Base-by-base conservation (phyloP, 2,888 invertebrate genomes). In the Aradus depressus region DNA sequence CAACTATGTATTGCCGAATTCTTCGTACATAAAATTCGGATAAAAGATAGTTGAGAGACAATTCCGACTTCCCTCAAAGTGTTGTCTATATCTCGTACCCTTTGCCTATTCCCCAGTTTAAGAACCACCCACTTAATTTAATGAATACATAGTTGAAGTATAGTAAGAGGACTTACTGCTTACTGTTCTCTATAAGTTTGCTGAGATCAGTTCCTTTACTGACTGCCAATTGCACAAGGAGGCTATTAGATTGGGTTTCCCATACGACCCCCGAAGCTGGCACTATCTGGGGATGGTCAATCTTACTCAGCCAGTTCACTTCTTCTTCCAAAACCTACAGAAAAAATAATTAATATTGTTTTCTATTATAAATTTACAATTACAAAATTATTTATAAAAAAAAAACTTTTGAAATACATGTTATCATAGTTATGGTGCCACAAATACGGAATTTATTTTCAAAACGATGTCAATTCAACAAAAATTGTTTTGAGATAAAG, bases 171-270 rank as follows among this genome's bases (percentile, higher is more conserved):
- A 48, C 51, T 47, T 58, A 62, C 63, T 64, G 65, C 32, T 70
- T 67, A 49, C 73, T 72, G 22, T 68, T 68, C 26, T 70, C 66
- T 21, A 79, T 74, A 1, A 79, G 64, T 50, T 73, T 69, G 10
- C 69, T 66, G 4, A 80, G 64, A 63, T 76, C 77, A 4, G 79
- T 79, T 44, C 76, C 74, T 39, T 73, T 71, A 59, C 79, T 80
- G 63, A 72, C 77, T 62, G 80, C 79, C 71, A 75, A 76, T 22
- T 79, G 71, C 25, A 80, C 72, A 61, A 78, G 79, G 8, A 79
- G 68, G 4, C 73, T 74, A 43, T 74, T 71, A 19, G 70, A 71
- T 57, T 72, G 70, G 42, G 73, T 68, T 55, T 77, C 75, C 5
- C 77, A 68, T 50, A 80, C 72, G 51, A 75, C 68, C 58, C 75